Percentiles rank a stretch among this genome's conserved stretches.
These are phyloP conservation scores for Eudyptes chrysolophus DNA, from an alignment of 2,113 vertebrate genomes.

Conservation along the genomic window DNA sequence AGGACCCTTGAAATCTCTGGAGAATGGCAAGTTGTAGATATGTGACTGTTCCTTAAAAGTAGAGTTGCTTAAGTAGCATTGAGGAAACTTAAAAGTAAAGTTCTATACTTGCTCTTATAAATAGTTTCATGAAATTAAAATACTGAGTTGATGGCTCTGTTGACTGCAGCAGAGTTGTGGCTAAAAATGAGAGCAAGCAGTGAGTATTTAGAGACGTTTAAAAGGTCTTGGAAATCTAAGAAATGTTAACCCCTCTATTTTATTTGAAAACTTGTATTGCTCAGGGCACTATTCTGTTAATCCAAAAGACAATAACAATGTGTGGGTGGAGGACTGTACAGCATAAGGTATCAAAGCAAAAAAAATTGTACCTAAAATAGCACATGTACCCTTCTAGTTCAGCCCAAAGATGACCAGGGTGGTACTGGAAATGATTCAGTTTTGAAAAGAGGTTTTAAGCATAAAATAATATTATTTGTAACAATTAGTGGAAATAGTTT, in stretches of 20 bases:
- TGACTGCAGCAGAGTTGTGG: neutral
- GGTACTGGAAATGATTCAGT: neutral
- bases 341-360: neutral
- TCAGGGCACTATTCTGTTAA: neutral
- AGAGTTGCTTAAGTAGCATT: neutral
- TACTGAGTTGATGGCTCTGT: neutral
- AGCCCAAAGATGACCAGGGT: neutral
- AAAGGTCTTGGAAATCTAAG: neutral
- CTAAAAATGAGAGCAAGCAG: neutral
- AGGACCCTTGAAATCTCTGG: neutral
- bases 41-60: neutral
- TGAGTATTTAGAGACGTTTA: neutral
- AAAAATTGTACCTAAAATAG: neutral
- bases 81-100: neutral
- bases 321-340: neutral
- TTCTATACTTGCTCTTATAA: neutral
- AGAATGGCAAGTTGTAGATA: neutral
- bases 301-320: neutral
- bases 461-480: conserved; percentile 8
- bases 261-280: neutral
- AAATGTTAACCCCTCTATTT: neutral
- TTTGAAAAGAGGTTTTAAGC: neutral
- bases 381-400: neutral
- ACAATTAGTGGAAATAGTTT: neutral
- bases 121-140: neutral